Conservation (phyloP, 2,113 vertebrate species). For the Neolamprologus kungweensis region DNA sequence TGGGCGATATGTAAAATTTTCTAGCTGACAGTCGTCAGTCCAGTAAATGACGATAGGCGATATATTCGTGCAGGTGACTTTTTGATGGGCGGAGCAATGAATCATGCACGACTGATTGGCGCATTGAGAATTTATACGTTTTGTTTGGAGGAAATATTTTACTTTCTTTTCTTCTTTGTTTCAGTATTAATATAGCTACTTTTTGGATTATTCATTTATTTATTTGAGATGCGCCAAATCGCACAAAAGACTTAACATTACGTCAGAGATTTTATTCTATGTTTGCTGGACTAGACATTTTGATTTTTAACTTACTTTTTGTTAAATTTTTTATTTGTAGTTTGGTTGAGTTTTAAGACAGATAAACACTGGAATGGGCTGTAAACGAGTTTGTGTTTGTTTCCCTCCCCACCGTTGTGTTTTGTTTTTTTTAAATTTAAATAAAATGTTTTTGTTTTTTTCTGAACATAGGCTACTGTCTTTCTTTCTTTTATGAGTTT, state of each 20-base stretch:
- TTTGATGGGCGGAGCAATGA: background rate
- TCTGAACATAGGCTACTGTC: background rate
- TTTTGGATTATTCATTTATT: background rate
- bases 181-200: background rate
- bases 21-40: background rate
- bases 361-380: background rate
- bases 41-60: background rate
- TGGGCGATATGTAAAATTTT: background rate
- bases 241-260: background rate
- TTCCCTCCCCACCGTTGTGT: background rate
- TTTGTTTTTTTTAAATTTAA: accelerated
- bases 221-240: background rate
- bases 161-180: background rate
- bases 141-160: background rate
- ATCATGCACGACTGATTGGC: background rate
- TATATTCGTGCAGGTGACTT: background rate
- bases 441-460: background rate
- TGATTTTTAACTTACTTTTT: background rate
- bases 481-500: background rate
- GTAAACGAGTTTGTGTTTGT: background rate
- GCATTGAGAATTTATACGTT: background rate
- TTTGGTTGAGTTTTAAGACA: background rate
- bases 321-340: background rate
- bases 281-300: background rate
- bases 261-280: background rate